phyloP scores from a whole-genome alignment of 1,140 invertebrate genomes.

The Battus philenor region DNA sequence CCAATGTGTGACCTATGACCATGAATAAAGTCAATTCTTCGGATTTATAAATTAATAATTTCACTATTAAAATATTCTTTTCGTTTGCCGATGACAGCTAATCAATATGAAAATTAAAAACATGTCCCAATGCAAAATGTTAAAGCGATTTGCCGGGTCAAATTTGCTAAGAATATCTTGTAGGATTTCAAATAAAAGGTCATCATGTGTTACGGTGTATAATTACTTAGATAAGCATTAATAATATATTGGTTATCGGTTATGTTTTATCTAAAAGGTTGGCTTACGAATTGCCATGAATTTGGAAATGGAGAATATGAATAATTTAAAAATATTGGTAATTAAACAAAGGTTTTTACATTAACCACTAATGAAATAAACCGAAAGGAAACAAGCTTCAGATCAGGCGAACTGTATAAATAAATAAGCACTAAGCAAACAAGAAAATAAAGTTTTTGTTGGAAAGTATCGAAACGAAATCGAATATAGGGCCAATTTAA shows the following conservation, averaged over 20 bases:
- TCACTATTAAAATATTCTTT: conserved; percentile 16
- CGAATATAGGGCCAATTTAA: too few species aligned
- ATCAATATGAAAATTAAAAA: conserved; percentile 12
- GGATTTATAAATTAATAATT: conserved; percentile 13
- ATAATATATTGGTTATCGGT: conserved; percentile 10
- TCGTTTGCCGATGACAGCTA: conserved; percentile 12
- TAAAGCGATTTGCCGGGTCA: conserved; percentile 14
- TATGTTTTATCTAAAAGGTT: conserved; percentile 4
- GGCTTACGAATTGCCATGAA: conserved; percentile 7
- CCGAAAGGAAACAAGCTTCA: too few species aligned
- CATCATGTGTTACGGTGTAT: conserved; percentile 3
- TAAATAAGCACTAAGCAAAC: too few species aligned
- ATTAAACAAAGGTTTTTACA: too few species aligned
- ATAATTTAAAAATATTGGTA: background rate
- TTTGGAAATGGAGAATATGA: conserved; percentile 1
- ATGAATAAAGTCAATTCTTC: conserved; percentile 6
- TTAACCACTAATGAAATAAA: too few species aligned
- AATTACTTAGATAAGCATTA: conserved; percentile 11
- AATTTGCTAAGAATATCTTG: conserved; percentile 8
- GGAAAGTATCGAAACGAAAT: too few species aligned
- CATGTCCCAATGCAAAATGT: conserved; percentile 4
- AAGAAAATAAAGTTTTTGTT: too few species aligned
- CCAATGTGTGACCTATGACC: conserved; percentile 14
- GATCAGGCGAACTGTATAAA: too few species aligned
- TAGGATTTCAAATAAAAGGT: conserved; percentile 12